A percentile compares a stretch with the other conserved stretches of the same genome.
Conservation (phyloP, 2,113 vertebrate genomes). For the Python bivittatus region DNA sequence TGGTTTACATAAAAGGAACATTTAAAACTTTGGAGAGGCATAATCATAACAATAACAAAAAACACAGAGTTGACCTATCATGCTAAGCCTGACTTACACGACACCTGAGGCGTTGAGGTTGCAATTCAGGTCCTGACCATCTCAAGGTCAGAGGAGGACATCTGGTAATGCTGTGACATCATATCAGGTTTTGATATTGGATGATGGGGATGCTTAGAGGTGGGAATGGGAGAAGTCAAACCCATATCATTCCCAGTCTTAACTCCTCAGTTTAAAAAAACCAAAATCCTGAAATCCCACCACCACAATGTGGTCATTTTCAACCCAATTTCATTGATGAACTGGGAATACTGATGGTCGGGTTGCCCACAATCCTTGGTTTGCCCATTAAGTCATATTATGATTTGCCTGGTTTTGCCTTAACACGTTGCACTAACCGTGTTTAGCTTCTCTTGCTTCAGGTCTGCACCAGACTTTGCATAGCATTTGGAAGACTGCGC, state of each 20-base stretch:
- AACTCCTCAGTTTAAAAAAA: not conserved
- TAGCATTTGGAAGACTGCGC: not conserved
- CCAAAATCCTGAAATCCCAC: not conserved
- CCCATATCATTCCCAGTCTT: too few relatives aligned
- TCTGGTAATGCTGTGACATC: not conserved
- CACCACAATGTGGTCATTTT: not conserved
- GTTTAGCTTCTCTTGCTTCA: not conserved
- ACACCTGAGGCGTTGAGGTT: not conserved
- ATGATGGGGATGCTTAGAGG: not conserved
- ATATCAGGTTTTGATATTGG: not conserved
- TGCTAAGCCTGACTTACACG: not conserved
- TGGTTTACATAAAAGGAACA: not conserved
- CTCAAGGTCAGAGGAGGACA: not conserved
- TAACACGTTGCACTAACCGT: not conserved
- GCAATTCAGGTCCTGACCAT: not conserved
- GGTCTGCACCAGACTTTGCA: not conserved
- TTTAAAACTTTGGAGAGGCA: not conserved
- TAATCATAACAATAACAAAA: not conserved
- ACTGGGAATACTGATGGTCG: not conserved
- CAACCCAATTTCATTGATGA: not conserved
- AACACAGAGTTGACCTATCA: not conserved
- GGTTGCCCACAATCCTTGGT: not conserved
- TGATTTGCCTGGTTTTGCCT: not conserved
- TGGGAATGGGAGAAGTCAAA: not conserved
- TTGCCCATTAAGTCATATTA: not conserved